A percentile compares a stretch with the other conserved stretches of the same genome.
phyloP scores from a whole-genome alignment of 2,888 invertebrate genomes.

The Stenchaetothrips biformis region DNA sequence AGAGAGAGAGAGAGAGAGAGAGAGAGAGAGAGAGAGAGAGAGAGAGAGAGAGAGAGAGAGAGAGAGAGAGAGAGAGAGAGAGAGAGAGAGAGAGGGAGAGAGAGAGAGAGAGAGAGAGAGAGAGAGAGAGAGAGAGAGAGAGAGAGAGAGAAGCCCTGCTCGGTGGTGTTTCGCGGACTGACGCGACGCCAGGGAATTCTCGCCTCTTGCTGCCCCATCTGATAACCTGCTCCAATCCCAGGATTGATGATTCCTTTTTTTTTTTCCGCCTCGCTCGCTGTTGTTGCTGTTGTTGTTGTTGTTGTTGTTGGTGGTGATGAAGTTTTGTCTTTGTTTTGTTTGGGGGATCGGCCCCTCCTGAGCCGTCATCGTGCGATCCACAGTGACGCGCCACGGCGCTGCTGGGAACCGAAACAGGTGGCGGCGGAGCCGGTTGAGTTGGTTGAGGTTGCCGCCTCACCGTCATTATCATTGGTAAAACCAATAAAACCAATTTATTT shows the following conservation, averaged over 20 bases:
- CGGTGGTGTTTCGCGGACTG: background rate
- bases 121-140: no score
- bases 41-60: no score
- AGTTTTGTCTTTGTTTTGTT: background rate
- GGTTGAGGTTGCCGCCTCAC: no score
- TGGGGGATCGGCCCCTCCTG: background rate
- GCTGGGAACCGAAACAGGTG: background rate
- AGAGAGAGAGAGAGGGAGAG: no score
- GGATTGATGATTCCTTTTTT: background rate
- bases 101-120: no score
- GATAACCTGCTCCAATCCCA: constrained; percentile 1
- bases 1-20: no score
- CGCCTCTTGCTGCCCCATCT: background rate
- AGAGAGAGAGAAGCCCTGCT: background rate
- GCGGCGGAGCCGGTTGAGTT: background rate
- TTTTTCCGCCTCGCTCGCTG: background rate
- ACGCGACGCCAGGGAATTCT: background rate
- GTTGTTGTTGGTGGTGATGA: no score
- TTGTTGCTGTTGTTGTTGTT: background rate
- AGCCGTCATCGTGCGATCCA: background rate
- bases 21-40: no score
- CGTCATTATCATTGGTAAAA: no score
- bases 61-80: no score
- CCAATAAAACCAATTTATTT: no score
- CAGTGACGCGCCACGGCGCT: background rate